phyloP scores from a whole-genome alignment of 92 coral and sea anemone genomes.

The Zoanthus sociatus region DNA sequence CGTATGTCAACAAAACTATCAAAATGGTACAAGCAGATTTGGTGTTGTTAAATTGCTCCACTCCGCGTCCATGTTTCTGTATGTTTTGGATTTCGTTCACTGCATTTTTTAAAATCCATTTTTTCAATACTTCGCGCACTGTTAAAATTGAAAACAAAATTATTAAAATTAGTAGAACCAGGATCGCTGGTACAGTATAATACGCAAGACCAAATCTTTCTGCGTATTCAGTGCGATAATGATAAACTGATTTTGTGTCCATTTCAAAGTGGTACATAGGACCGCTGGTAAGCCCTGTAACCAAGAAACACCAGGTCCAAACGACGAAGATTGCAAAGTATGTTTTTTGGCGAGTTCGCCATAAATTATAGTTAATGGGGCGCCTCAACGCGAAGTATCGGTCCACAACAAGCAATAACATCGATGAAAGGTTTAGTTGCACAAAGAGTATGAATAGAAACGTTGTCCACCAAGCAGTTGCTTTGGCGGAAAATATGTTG shows the following conservation, averaged over 20 bases:
- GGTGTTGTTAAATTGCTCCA: background rate
- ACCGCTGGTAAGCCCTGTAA: background rate
- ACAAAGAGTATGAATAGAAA: background rate
- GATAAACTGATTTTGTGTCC: background rate
- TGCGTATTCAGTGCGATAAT: background rate
- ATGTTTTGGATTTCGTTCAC: too few relatives aligned
- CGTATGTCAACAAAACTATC: background rate
- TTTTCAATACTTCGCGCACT: background rate
- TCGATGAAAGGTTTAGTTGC: background rate
- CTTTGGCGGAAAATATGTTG: background rate
- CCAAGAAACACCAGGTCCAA: background rate
- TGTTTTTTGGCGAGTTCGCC: too few relatives aligned
- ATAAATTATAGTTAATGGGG: background rate
- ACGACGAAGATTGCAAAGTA: background rate
- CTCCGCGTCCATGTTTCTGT: background rate
- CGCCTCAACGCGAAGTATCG: background rate
- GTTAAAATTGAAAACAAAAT: background rate
- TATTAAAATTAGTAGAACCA: background rate
- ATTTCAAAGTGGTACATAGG: background rate
- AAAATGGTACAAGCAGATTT: conserved; percentile 1
- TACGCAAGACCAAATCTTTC: background rate
- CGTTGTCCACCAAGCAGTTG: conserved; percentile 11
- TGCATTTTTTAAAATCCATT: background rate
- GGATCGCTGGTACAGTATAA: background rate
- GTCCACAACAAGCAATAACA: conserved; percentile 11